These are phyloP conservation scores for Bubalus kerabau DNA, from an alignment of 2,113 vertebrate genomes.

Conservation along the genomic window DNA sequence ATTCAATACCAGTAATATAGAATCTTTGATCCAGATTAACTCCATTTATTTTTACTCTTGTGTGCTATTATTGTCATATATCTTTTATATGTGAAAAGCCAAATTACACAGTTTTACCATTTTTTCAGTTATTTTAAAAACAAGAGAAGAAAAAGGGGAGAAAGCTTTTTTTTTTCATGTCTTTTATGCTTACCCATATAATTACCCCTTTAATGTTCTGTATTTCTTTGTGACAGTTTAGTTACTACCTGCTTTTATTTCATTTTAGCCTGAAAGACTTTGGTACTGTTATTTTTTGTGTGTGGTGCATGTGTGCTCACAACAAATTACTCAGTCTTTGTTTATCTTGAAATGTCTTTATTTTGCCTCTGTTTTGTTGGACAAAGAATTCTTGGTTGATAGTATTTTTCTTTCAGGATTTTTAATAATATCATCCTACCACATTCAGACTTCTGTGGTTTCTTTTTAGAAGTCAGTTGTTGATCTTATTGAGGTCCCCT, in stretches of 20 bases:
- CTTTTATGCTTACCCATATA: background rate
- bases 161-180: background rate
- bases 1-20: background rate
- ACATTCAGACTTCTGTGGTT: background rate
- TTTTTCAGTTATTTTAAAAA: conserved; percentile 1
- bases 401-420: background rate
- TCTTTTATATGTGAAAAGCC: background rate
- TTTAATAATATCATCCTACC: background rate
- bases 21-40: background rate
- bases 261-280: background rate
- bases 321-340: background rate
- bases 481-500: background rate
- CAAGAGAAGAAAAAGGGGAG: background rate
- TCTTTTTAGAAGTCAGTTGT: background rate
- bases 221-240: conserved; percentile 15
- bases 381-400: conserved; percentile 18
- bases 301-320: background rate
- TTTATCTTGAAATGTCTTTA: conserved; percentile 6
- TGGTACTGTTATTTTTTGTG: background rate
- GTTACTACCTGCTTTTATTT: background rate
- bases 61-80: background rate
- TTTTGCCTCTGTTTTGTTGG: background rate
- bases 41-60: background rate
- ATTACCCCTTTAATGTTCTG: background rate
- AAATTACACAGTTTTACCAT: background rate